phyloP scores from a whole-genome alignment of 92 coral and sea anemone genomes.

The Epizoanthus fatuus region DNA sequence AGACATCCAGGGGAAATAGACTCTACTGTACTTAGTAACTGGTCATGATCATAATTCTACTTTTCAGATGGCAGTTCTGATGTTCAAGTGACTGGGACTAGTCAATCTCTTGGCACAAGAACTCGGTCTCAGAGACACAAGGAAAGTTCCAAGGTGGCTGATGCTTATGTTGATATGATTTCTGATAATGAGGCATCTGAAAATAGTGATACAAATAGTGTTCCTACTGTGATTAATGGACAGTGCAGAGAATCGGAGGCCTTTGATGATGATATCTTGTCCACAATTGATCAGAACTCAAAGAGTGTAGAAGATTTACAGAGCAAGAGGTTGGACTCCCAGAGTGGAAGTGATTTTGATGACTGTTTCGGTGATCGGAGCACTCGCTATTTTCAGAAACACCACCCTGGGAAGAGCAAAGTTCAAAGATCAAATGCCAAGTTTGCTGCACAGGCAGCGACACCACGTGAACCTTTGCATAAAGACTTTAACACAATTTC shows the following conservation, averaged over 20 bases:
- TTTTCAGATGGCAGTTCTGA: neutral
- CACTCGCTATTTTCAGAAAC: neutral
- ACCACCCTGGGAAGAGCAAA: conserved; percentile 6
- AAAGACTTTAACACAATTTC: neutral
- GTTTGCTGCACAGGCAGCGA: neutral
- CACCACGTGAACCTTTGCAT: conserved; percentile 17
- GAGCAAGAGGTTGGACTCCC: neutral
- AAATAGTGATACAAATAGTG: neutral
- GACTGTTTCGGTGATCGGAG: neutral
- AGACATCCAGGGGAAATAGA: no score
- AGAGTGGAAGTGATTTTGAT: conserved; percentile 26
- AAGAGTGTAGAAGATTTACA: neutral
- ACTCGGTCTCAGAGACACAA: neutral
- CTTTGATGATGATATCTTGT: neutral
- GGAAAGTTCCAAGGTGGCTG: neutral
- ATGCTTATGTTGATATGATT: neutral
- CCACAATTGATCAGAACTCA: neutral
- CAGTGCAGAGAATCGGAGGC: neutral
- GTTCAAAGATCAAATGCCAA: neutral
- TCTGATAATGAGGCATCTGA: neutral
- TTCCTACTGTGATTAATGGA: neutral
- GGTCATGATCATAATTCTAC: neutral
- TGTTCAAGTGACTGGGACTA: neutral
- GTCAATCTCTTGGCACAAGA: neutral
- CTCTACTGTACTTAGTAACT: no score